Evolutionary conservation across 2,888 invertebrate species (phyloP).

Genomic region (Cristatella mucedo): DNA sequence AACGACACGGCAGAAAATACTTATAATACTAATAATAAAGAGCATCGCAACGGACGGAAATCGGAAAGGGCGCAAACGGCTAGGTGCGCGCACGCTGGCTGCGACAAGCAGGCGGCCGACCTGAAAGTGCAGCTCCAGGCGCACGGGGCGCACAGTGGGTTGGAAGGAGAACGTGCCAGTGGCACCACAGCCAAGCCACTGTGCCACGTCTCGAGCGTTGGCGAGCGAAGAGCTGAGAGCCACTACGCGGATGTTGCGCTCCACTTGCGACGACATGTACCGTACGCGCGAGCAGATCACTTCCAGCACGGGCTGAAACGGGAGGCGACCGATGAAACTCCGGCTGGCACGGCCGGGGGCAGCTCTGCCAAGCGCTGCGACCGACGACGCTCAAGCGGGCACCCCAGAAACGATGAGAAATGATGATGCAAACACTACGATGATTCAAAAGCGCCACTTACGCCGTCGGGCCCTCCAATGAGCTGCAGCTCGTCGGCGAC

Average conservation of each 20-base stretch:
- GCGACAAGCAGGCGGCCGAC: too few relatives aligned
- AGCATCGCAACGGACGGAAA: too few relatives aligned
- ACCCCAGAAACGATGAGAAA: too few relatives aligned
- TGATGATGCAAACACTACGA: too few relatives aligned
- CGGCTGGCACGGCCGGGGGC: too few relatives aligned
- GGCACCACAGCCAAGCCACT: conserved; percentile 86
- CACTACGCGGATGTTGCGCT: conserved; percentile 64
- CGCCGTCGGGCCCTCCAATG: conserved; percentile 43
- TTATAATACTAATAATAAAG: too few relatives aligned
- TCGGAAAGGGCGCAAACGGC: not conserved
- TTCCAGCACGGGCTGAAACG: conserved; percentile 62
- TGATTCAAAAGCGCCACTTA: too few relatives aligned
- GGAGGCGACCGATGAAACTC: not conserved
- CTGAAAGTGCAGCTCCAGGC: conserved; percentile 80
- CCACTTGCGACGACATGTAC: conserved; percentile 83
- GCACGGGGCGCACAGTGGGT: conserved; percentile 85
- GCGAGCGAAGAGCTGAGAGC: conserved; percentile 81
- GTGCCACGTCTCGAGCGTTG: conserved; percentile 83
- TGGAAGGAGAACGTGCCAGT: conserved; percentile 95
- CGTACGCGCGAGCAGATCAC: conserved; percentile 72
- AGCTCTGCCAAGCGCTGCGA: too few relatives aligned
- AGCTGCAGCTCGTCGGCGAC: conserved; percentile 87
- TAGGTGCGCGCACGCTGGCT: not conserved
- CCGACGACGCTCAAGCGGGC: too few relatives aligned
- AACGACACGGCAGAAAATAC: too few relatives aligned